Evolutionary conservation across 2,888 invertebrate species (phyloP).

Genomic region (Cheilosia pagana): DNA sequence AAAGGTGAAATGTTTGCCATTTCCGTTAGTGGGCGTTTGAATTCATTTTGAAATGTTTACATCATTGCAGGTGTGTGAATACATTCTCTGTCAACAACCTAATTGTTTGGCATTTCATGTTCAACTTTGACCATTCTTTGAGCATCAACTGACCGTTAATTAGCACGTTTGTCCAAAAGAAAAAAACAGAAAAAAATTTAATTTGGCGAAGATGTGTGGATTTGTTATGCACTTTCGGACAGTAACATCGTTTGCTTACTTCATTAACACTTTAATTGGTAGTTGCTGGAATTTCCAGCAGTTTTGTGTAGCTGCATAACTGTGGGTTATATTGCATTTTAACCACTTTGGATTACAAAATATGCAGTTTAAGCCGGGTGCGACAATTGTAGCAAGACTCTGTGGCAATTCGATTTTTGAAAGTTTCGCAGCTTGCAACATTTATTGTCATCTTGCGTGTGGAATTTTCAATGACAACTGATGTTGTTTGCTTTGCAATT

Average conservation of each 20-base stretch:
- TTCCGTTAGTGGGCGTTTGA: conserved; percentile 16
- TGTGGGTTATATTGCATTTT: not conserved
- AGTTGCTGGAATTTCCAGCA: conserved; percentile 16
- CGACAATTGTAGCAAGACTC: too few relatives aligned
- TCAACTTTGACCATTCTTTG: not conserved
- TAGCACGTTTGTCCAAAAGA: conserved; percentile 18
- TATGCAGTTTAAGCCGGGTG: not conserved
- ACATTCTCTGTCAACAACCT: not conserved
- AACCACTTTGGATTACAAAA: not conserved
- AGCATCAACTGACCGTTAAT: conserved; percentile 26
- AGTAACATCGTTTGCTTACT: not conserved
- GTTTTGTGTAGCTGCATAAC: not conserved
- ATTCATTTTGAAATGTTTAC: conserved; percentile 2
- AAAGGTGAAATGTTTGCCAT: conserved; percentile 5
- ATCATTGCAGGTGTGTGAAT: not conserved
- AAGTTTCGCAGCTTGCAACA: too few relatives aligned
- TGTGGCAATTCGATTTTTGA: too few relatives aligned
- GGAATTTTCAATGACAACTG: too few relatives aligned
- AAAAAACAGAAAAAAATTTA: not conserved
- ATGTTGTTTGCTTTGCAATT: too few relatives aligned
- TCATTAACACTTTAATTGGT: conserved; percentile 40
- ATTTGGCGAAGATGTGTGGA: conserved; percentile 5
- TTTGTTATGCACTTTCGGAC: conserved; percentile 27
- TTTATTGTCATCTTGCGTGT: too few relatives aligned
- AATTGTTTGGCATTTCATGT: not conserved